Base-by-base conservation (phyloP, 2,888 invertebrate genomes). In the Caenorhabditis macrosperma region DNA sequence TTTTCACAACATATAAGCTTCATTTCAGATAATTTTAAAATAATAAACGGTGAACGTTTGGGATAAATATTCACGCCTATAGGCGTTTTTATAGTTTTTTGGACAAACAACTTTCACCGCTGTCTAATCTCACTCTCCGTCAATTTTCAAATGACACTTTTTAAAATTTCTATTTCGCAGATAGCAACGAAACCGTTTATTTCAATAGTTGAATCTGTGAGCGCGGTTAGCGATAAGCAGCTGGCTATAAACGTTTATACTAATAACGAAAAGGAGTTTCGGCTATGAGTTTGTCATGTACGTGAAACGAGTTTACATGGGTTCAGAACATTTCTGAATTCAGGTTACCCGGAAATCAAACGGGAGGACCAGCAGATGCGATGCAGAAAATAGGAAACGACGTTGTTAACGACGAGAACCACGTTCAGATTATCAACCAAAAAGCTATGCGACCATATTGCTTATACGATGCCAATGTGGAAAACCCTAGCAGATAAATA, bases 321-420 rank as follows among this genome's bases (percentile, higher is more conserved):
- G 35, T 35, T 38, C 17, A 17, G 44, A 41, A 52, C 5, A 20
- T 38, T 7, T 9, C 1, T 33, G 38, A 17, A 1, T 60, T 26
- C 33, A 79, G 78, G 52, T 55, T 79, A 17, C 74, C 78, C 12
- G 78, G 78, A 46, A 79, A 79, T 57, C 63, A 79, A 59, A 74
- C 78, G 4, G 78, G 74, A 5, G 78, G 74, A 17, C 61, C 68
- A 17, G 78, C 78, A 3, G 63, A 74, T 52, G 78, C 63, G 6
- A 63, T 63, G 17, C 74, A 74, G 20, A 63, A 50, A 33, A 74
- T 68, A 4, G 68, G 68, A 28, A 79, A 74, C 41, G 74, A 74
- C 9, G 26, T 52, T 50, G 68, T 79, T 54, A 68, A 57, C 15
- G 67, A n/a, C n/a, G n/a, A n/a, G n/a, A n/a, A n/a, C n/a, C n/a